Conservation (phyloP, 2,797 vertebrate genomes). For the Ataeniobius toweri region DNA sequence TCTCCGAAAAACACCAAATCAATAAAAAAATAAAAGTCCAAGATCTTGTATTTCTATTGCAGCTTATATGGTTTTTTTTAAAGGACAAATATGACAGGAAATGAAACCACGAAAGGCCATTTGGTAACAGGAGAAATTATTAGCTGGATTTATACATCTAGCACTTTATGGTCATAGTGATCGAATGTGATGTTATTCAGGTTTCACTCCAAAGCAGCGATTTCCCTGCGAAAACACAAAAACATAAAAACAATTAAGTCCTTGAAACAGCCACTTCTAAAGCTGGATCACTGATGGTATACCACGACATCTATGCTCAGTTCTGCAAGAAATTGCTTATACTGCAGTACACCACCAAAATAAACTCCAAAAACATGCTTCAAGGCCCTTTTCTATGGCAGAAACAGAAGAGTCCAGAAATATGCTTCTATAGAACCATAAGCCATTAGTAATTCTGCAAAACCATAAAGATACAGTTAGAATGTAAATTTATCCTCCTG, state of each 20-base stretch:
- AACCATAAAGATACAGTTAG: neutral
- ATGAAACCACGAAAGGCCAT: neutral
- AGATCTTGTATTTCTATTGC: neutral
- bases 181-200: accelerated
- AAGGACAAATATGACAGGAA: neutral
- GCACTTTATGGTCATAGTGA: neutral
- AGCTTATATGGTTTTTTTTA: neutral
- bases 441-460: neutral
- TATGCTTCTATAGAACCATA: neutral
- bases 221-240: slow-evolving; percentile 17
- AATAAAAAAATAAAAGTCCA: neutral
- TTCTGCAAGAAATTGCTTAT: neutral
- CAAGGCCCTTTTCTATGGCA: neutral
- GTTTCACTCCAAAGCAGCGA: slow-evolving; percentile 11
- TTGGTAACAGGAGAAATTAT: neutral
- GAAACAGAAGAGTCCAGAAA: neutral
- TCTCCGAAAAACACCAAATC: neutral
- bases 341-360: neutral
- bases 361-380: neutral
- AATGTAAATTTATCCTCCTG: neutral
- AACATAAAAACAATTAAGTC: neutral
- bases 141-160: neutral
- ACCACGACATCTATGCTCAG: neutral
- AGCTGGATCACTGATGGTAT: neutral
- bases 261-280: neutral